phyloP scores from a whole-genome alignment of 2,888 invertebrate species.

The Limnephilus marmoratus region DNA sequence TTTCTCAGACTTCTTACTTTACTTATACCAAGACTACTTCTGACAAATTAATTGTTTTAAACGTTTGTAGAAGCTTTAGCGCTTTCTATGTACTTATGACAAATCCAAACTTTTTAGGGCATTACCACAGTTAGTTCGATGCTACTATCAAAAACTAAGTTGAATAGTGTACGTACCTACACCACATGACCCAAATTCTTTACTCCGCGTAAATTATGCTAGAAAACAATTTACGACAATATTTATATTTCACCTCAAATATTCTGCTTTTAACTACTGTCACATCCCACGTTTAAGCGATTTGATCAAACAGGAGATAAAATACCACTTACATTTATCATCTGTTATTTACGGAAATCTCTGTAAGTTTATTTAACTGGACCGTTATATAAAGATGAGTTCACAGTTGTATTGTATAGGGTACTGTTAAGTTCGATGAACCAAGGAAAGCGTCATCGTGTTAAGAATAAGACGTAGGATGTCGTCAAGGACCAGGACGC shows the following conservation, averaged over 20 bases:
- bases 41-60: no score
- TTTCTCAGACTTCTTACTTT: no score
- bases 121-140: background rate
- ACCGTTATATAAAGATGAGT: slow-evolving; percentile 15
- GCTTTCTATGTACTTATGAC: background rate
- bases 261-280: background rate
- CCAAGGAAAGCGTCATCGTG: background rate
- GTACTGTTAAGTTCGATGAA: slow-evolving; percentile 56
- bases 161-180: background rate
- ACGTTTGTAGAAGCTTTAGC: no score
- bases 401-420: background rate
- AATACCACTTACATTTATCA: background rate
- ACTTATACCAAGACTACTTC: no score
- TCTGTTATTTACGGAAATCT: background rate
- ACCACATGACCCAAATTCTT: background rate
- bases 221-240: background rate
- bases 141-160: no score
- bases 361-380: background rate
- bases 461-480: slow-evolving; percentile 43
- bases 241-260: background rate
- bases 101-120: background rate
- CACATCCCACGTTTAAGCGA: background rate
- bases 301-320: background rate
- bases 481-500: slow-evolving; percentile 33
- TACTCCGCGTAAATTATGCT: background rate